Base-by-base conservation (phyloP, 2,797 vertebrate species). In the Acanthurus leucopareius region DNA sequence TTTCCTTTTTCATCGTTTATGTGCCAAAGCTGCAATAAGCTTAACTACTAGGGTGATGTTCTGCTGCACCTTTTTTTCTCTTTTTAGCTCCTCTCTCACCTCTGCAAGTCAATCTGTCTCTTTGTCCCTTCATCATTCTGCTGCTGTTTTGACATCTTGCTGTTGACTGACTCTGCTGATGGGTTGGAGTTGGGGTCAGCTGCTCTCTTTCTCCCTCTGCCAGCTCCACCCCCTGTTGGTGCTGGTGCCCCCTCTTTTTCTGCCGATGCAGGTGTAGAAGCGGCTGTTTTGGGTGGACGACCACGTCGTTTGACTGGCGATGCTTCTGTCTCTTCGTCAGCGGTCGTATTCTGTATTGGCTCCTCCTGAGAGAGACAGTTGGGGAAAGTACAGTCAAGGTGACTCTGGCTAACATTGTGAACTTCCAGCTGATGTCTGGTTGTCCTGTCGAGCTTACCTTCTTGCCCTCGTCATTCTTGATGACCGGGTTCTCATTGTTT, bases 81-180 rank as follows among this genome's bases (percentile, higher is more conserved):
- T 35, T 10, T 22, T 48, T 17, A 11, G 17, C 44, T 42, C 7
- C 47, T 15, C 20, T 22, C 66, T 88, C 84, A 99, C 98, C 98
- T 99, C 93, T 99, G 98, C 73, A 99, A 91, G 91, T 99, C 98
- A n/a, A 99, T 98, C 85, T 98, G 97, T 93, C 97, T 97, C 94
- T 98, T 97, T 92, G 97, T 93, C 84, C 95, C 96, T 77, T 95
- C 94, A 80, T 97, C 96, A 80, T 97, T 99, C 94, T 96, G 96
- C 94, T 96, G 96, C 84, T 97, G 96, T 89, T 98, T 99, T 92
- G 97, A 97, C 94, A 96, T 95, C 96, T 99, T 99, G 94, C 96
- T 95, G 81, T 96, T 99, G 88, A 96, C 93, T 75, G 97, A 94
- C 90, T 99, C 98, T 75, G 95, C 82, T 32, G 95, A 91, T 2